Base-by-base conservation (phyloP, 2,113 vertebrate genomes). In the Ctenomys sociabilis region DNA sequence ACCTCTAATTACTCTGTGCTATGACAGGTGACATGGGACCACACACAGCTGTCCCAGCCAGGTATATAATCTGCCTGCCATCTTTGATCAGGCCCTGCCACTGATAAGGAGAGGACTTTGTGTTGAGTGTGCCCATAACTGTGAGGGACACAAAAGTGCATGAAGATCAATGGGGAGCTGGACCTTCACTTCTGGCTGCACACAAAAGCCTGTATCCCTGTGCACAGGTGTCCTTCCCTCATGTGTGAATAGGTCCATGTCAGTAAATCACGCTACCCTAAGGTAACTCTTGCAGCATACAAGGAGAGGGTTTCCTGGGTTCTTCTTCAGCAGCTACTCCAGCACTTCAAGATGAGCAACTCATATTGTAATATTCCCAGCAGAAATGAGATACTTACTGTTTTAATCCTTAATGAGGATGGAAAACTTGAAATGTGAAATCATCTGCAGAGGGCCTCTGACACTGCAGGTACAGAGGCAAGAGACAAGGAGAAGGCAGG, bases 281-380 rank as follows among this genome's bases (percentile, higher is more conserved):
- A 87, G 66, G 63, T 19, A 57, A 80, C 52, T 92, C 72, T 35
- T 10, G 13, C 66, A 80, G 92, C 4, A 59, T 66, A 73, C 54
- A 70, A 64, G 22, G 16, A 22, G 21, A 84, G 21, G 11, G 37
- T 7, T 35, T 86, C n/a, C 43, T 43, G 64, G 61, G 68, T 68
- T 95, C 73, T 68, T 95, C 73, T 77, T 92, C 63, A 82, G 52
- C 80, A 85, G 45, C 63, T 89, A 75, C 30, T 43, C 57, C 37
- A 82, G 35, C 82, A 22, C 28, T 70, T 92, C 66, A 83, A 81
- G 5, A 7, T 92, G 68, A 94, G 32, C 35, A 68, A 70, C 35
- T 70, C 17, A 70, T 52, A 90, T 54, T 45, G 8, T 37, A n/a
- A 77, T 70, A 77, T 88, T 93, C 89, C 19, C 57, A 35, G n/a